A percentile compares a stretch with the other conserved stretches of the same genome.
These are phyloP conservation scores for Hermaeophaga mercurialis DNA, from an alignment of 2,888 invertebrate species.

Conservation along the genomic window DNA sequence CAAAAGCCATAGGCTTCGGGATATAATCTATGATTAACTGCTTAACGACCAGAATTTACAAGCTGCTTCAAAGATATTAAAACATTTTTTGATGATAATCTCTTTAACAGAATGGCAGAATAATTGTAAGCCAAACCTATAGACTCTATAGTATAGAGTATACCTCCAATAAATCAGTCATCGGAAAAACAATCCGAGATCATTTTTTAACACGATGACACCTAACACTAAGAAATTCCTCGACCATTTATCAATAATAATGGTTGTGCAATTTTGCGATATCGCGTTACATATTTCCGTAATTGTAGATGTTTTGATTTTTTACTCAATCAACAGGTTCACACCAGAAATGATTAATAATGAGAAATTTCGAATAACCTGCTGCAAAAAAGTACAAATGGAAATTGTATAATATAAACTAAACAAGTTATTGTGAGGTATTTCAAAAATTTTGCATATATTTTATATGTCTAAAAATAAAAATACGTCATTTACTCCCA, in stretches of 20 bases:
- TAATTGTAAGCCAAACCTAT: neutral
- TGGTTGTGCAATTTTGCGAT: neutral
- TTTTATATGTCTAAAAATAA: too few relatives aligned
- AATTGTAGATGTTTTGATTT: neutral
- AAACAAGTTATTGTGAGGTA: too few relatives aligned
- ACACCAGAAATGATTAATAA: neutral
- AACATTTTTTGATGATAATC: too few relatives aligned
- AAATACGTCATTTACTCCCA: too few relatives aligned
- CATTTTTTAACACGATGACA: neutral
- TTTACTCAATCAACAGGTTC: neutral
- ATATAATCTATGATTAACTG: too few relatives aligned
- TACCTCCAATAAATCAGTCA: neutral
- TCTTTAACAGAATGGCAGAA: too few relatives aligned
- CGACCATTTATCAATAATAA: neutral
- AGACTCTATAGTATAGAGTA: neutral
- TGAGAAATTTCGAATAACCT: neutral
- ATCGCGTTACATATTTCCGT: neutral
- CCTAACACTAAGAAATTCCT: neutral
- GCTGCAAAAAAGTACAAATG: too few relatives aligned
- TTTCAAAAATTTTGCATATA: too few relatives aligned
- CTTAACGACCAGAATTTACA: too few relatives aligned
- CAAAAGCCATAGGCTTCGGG: too few relatives aligned
- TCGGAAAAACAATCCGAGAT: neutral
- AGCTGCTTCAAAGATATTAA: too few relatives aligned
- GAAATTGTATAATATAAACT: too few relatives aligned